Evolutionary conservation across 2,888 invertebrate genomes (phyloP).

Genomic region (Tetheella fluctuosa): DNA sequence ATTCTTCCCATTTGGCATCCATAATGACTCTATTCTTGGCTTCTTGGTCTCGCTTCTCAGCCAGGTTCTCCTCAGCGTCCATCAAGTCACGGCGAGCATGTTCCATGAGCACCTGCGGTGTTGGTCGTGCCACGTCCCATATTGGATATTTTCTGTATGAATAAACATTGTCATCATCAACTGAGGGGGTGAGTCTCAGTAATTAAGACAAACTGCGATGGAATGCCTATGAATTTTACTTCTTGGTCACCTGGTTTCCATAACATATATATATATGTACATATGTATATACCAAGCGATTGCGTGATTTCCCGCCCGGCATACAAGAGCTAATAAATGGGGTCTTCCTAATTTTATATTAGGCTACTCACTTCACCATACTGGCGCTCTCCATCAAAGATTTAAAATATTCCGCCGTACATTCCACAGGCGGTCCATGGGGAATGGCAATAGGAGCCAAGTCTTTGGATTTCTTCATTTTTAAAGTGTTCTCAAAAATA

Average conservation of each 20-base stretch:
- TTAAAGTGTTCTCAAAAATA: constrained; percentile 17
- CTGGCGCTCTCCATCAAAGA: constrained; percentile 78
- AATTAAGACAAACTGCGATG: too few relatives aligned
- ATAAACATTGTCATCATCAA: background rate
- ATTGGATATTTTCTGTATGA: constrained; percentile 82
- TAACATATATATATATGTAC: too few relatives aligned
- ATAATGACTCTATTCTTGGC: constrained; percentile 64
- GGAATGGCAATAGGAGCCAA: constrained; percentile 79
- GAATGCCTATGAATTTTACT: too few relatives aligned
- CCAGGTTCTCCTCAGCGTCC: constrained; percentile 77
- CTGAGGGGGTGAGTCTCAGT: too few relatives aligned
- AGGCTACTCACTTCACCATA: constrained; percentile 76
- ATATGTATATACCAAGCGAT: too few relatives aligned
- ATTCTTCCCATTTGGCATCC: constrained; percentile 82
- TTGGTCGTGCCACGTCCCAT: constrained; percentile 85
- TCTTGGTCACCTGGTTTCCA: too few relatives aligned
- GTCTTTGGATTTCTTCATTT: constrained; percentile 71
- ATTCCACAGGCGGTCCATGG: constrained; percentile 78
- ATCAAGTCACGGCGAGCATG: constrained; percentile 80
- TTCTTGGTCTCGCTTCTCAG: constrained; percentile 71
- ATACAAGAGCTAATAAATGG: too few relatives aligned
- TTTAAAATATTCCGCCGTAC: constrained; percentile 79
- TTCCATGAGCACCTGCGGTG: constrained; percentile 82
- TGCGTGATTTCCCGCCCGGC: too few relatives aligned
- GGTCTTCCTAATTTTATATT: too few relatives aligned